A percentile compares a stretch with the other conserved stretches of the same genome.
phyloP scores from a whole-genome alignment of 2,888 invertebrate genomes.

The Metallyticus violacea region DNA sequence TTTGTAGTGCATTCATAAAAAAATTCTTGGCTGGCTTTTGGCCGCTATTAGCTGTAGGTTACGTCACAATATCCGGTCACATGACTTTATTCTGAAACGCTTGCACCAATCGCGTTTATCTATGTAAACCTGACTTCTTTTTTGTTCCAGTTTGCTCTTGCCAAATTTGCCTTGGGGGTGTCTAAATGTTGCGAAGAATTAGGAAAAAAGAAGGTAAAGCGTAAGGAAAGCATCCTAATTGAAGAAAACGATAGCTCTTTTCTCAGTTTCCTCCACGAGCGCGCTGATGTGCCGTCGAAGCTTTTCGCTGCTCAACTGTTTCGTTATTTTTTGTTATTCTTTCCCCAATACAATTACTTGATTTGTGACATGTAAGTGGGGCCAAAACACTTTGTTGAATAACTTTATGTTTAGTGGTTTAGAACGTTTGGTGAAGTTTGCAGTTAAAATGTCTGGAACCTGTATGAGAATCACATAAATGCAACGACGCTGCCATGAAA shows the following conservation, averaged over 20 bases:
- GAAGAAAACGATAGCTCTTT: neutral
- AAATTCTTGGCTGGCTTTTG: neutral
- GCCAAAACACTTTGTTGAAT: neutral
- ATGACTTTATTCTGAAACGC: neutral
- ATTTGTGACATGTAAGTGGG: neutral
- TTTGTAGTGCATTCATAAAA: neutral
- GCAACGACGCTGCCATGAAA: slow-evolving; percentile 7
- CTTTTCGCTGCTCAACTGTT: slow-evolving; percentile 24
- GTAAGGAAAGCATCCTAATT: neutral
- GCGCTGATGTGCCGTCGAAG: slow-evolving; percentile 23
- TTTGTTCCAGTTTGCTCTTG: slow-evolving; percentile 18
- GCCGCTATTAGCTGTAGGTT: neutral
- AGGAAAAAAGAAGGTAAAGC: slow-evolving; percentile 6
- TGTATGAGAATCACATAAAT: slow-evolving; percentile 2
- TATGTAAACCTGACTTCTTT: slow-evolving; percentile 6
- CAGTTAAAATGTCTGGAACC: neutral
- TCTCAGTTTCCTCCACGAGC: slow-evolving; percentile 20
- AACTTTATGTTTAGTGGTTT: neutral
- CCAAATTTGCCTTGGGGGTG: slow-evolving; percentile 26
- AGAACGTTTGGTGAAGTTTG: neutral
- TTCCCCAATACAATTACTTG: neutral
- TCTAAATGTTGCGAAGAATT: slow-evolving; percentile 23
- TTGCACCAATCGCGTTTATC: slow-evolving; percentile 16
- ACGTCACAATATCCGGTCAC: slow-evolving; percentile 16
- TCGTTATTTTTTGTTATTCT: neutral